Evolutionary conservation across 2,888 invertebrate species (phyloP), one percentile per base, ranked within the genome.

Genomic region (Panzeria rudis): DNA sequence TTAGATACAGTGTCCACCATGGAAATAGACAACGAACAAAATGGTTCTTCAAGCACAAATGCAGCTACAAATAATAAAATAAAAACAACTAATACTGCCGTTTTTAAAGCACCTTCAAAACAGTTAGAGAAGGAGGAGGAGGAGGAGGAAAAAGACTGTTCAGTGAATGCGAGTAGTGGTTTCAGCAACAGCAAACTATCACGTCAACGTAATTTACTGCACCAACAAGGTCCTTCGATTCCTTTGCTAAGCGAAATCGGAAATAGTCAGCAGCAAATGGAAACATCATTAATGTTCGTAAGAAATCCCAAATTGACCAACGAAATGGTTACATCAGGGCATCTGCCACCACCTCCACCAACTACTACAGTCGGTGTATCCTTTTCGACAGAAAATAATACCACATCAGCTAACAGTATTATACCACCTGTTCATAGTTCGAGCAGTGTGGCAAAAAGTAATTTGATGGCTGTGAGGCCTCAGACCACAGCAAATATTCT

Each of bases 261-360:
- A 83, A 87, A 87, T 69, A 89, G 89, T 66, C 89, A 89, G 54
- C 83, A 88, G 72, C 87, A 90, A 79, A 90, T 90, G 91, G 92
- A 92, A 88, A 93, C 93, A 61, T 92, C 92, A 66, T 87, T 92
- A 71, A 90, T 92, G 88, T 89, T 90, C 32, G 87, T 89, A 68
- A 61, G 62, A 69, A 89, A 89, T 79, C 84, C 89, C 25, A 82
- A 87, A 32, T 44, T 84, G 68, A 38, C 66, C 82, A 86, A 62
- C 56, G 88, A 87, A 86, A 83, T 86, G 61, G 82, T 80, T 38
- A 85, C 86, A 75, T 69, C 88, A 69, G 47, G 38, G 9, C 25
- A 25, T 50, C 50, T 32, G 61, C 86, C 83, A 73, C 64, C 88
- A 62, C 86, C 83, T 72, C 64, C 88, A 62, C 25, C 85, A 79